Percentiles rank a stretch among this genome's conserved stretches.
phyloP scores from a whole-genome alignment of 2,113 vertebrate genomes.

The Elanoides forficatus region DNA sequence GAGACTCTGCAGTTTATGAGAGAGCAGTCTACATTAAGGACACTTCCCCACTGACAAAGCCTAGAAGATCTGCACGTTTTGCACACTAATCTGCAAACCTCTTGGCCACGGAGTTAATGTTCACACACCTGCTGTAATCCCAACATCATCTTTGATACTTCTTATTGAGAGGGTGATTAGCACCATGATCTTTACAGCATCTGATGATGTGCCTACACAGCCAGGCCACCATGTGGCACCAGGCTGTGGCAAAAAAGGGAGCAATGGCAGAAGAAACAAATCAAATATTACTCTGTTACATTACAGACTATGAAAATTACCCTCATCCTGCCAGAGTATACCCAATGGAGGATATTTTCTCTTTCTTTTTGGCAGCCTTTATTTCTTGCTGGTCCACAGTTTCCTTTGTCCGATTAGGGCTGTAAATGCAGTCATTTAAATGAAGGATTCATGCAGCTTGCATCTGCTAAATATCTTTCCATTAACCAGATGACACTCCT shows the following conservation, averaged over 20 bases:
- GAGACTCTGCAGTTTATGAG: not conserved
- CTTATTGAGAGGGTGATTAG: not conserved
- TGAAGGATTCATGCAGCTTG: slow-evolving; percentile 17
- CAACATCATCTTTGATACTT: not conserved
- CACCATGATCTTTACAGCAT: not conserved
- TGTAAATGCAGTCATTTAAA: not conserved
- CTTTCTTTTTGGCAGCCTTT: not conserved
- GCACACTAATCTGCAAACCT: not conserved
- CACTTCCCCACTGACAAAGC: not conserved
- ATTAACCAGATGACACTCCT: not conserved
- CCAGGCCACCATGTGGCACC: rapidly evolving
- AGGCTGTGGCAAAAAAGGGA: not conserved
- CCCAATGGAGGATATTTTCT: not conserved
- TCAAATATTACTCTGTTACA: not conserved
- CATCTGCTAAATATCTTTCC: slow-evolving; percentile 10
- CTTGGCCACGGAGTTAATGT: too few species aligned
- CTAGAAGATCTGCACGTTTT: not conserved
- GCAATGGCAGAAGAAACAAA: not conserved
- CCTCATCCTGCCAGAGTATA: not conserved
- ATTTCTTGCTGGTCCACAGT: not conserved
- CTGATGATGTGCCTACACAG: not conserved
- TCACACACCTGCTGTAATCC: not conserved
- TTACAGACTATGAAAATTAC: not conserved
- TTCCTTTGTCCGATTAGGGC: not conserved
- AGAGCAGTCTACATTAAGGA: not conserved